These are phyloP conservation scores for Nycteola revayana DNA, from an alignment of 2,888 invertebrate genomes.

Conservation along the genomic window DNA sequence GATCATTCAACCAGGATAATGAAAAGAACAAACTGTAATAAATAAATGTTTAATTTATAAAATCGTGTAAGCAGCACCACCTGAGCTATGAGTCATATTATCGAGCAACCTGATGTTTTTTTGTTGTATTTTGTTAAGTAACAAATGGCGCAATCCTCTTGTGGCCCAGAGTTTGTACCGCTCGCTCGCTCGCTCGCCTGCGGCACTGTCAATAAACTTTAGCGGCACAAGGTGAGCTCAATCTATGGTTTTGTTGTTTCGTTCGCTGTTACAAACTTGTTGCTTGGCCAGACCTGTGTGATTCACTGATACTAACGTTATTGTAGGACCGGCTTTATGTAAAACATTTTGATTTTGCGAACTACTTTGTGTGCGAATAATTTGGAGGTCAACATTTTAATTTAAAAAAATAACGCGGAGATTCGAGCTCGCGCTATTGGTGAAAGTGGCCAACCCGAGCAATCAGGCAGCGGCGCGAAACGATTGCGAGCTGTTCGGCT, in stretches of 20 bases:
- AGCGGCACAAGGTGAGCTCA: slow-evolving; percentile 67
- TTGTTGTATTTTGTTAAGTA: slow-evolving; percentile 52
- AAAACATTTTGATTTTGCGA: slow-evolving; percentile 1
- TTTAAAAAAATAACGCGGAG: slow-evolving; percentile 51
- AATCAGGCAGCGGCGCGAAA: slow-evolving; percentile 75
- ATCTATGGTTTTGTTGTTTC: slow-evolving; percentile 53
- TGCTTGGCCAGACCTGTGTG: slow-evolving; percentile 39
- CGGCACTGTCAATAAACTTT: slow-evolving; percentile 79
- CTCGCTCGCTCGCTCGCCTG: slow-evolving; percentile 49
- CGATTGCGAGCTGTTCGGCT: slow-evolving; percentile 65
- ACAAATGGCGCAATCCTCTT: slow-evolving; percentile 65
- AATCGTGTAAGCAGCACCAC: slow-evolving; percentile 4
- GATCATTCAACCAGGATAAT: too few relatives aligned
- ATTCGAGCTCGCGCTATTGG: slow-evolving; percentile 61
- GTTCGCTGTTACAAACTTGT: slow-evolving; percentile 43
- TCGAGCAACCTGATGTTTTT: slow-evolving; percentile 55
- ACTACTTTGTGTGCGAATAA: slow-evolving; percentile 11
- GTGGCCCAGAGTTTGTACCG: slow-evolving; percentile 50
- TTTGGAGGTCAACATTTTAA: slow-evolving; percentile 60
- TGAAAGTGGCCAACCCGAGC: slow-evolving; percentile 76
- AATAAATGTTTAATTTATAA: too few relatives aligned
- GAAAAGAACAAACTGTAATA: too few relatives aligned
- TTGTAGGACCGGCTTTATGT: slow-evolving; percentile 5
- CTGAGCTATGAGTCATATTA: slow-evolving; percentile 48
- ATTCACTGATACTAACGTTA: slow-evolving; percentile 13